Percentiles rank a stretch among this genome's conserved stretches.
These are phyloP conservation scores for Promerops cafer DNA, from an alignment of 2,113 vertebrate genomes.

Conservation along the genomic window DNA sequence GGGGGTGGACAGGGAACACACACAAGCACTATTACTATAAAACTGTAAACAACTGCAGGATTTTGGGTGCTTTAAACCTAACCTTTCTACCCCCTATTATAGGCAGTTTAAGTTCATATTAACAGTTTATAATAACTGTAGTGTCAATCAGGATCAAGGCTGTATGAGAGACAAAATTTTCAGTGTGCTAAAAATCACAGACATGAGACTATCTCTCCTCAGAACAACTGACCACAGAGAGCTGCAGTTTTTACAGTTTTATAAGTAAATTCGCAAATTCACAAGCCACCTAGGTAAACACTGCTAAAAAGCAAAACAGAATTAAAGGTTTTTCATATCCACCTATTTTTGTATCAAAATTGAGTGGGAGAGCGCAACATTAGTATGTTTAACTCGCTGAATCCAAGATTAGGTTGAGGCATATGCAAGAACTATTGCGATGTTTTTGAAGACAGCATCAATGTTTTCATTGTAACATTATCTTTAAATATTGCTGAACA, in stretches of 20 bases:
- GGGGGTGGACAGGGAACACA: constrained; percentile 1
- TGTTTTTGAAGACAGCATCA: constrained; percentile 76
- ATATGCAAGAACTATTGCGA: constrained; percentile 74
- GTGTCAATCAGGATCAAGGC: constrained; percentile 31
- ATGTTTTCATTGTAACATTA: constrained; percentile 76
- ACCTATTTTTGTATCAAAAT: constrained; percentile 72
- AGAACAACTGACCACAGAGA: constrained; percentile 17
- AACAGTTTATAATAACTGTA: constrained; percentile 5
- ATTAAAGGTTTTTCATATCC: constrained; percentile 68
- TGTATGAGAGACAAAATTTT: background rate
- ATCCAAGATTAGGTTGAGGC: constrained; percentile 74
- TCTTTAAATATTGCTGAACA: constrained; percentile 82
- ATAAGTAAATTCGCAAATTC: constrained; percentile 68
- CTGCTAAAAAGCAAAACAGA: constrained; percentile 73
- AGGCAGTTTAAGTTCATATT: background rate
- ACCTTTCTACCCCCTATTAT: constrained; percentile 21
- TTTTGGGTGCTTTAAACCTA: constrained; percentile 20
- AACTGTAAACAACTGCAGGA: constrained; percentile 66
- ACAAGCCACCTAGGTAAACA: constrained; percentile 74
- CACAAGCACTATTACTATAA: constrained; percentile 63
- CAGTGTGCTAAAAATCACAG: constrained; percentile 22
- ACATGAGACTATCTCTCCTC: background rate
- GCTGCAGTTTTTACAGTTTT: constrained; percentile 75
- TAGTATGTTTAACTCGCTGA: constrained; percentile 70
- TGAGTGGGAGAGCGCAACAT: constrained; percentile 71